Evolutionary conservation across 2,113 vertebrate genomes (phyloP).

Genomic region (Notothenia coriiceps): DNA sequence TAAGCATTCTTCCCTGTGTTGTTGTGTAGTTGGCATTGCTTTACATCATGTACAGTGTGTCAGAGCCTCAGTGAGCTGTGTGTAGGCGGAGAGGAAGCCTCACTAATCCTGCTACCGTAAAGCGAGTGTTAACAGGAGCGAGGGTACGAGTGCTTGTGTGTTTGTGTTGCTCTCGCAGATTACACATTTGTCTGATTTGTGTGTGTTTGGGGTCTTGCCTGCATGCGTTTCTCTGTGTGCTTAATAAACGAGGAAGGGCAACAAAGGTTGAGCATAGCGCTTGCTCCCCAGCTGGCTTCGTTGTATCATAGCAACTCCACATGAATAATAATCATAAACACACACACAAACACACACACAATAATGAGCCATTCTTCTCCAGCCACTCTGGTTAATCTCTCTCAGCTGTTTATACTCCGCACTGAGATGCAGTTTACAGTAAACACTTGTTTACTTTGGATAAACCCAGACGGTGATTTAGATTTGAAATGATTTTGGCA

Average conservation of each 20-base stretch:
- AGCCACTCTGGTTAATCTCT: slow-evolving; percentile 67
- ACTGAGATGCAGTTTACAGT: slow-evolving; percentile 58
- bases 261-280: slow-evolving; percentile 76
- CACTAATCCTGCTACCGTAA: slow-evolving; percentile 24
- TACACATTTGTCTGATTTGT: slow-evolving; percentile 48
- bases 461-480: slow-evolving; percentile 40
- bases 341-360: slow-evolving; percentile 52
- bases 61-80: background rate
- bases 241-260: slow-evolving; percentile 82
- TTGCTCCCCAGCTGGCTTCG: slow-evolving; percentile 76
- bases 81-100: slow-evolving; percentile 55
- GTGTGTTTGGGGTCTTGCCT: slow-evolving; percentile 55
- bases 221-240: slow-evolving; percentile 66
- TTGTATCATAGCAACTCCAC: slow-evolving; percentile 82
- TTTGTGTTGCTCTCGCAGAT: slow-evolving; percentile 55
- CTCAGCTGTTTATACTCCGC: slow-evolving; percentile 70
- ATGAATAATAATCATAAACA: slow-evolving; percentile 80
- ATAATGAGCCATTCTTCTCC: slow-evolving; percentile 74
- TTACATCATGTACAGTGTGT: background rate
- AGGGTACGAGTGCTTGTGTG: slow-evolving; percentile 36
- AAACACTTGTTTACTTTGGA: slow-evolving; percentile 49
- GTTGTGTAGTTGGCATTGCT: background rate
- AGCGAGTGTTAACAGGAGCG: slow-evolving; percentile 56
- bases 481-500: slow-evolving; percentile 51
- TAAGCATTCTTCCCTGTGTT: slow-evolving; percentile 1